Base-by-base conservation (phyloP, 1,140 invertebrate genomes). In the Cotesia vestalis region DNA sequence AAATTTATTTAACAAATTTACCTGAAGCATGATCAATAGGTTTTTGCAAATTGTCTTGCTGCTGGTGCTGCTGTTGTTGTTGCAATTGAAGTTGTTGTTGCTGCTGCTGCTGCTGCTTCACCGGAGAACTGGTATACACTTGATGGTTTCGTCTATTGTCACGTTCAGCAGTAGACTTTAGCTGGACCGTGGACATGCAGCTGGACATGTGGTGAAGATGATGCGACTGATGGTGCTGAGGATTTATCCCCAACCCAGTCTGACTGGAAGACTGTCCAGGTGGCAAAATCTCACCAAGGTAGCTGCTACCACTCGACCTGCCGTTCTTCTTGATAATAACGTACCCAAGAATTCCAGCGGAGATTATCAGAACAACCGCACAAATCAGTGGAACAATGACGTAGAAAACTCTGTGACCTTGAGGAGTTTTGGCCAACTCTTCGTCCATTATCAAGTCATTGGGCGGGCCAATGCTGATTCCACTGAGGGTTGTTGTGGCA, bases 71-170 rank as follows among this genome's bases (percentile, higher is more conserved):
- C 5, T 40, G 38, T 40, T 5, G 38, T 8, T 92, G 38, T 40
- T 8, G 38, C n/a, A n/a, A n/a, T 9, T 46, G 40, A 11, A 11
- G 40, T 46, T 46, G 40, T 46, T 46, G 40, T 46, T 46, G 40
- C 1, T 40, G 38, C 1, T 40, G 38, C 8, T 40, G 38, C 9
- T 46, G 40, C 3, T 46, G 40, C 77, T 93, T 93, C 38, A 92
- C 91, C 0, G 92, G 92, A 0, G 92, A 93, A 4, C 92, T 92
- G 1, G 92, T 92, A 78, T 94, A 94, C 34, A 94, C 92, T 80
- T 93, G 92, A 83, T 93, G 92, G 79, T 93, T 93, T 57, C 91
- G 87, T 60, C 91, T 87, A 77, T 93, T 94, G 76, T 94, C 92
- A 40, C 92, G 85, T 80, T 93, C 92, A 60, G 91, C 91, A 55